Conservation (phyloP, 2,797 vertebrate species). For the Apogon talboti region DNA sequence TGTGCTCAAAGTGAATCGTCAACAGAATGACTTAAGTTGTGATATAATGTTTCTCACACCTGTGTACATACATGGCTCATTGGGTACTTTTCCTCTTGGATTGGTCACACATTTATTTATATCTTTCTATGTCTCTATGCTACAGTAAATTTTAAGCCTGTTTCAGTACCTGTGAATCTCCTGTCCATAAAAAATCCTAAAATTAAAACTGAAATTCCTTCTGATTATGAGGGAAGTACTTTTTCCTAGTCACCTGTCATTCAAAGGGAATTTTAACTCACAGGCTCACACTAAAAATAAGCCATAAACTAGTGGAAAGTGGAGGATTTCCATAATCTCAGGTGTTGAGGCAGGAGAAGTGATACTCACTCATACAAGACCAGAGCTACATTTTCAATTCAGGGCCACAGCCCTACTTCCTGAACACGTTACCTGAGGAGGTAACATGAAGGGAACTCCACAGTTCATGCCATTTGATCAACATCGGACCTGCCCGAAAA, state of each 20-base stretch:
- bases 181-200: neutral
- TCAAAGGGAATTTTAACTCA: constrained; percentile 9
- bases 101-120: too few species aligned
- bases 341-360: constrained; percentile 8
- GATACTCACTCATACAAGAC: constrained; percentile 8
- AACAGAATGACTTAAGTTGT: too few species aligned
- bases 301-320: neutral
- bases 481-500: neutral
- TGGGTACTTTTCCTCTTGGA: too few species aligned
- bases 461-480: constrained; percentile 1
- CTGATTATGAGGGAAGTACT: constrained; percentile 7
- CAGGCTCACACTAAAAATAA: neutral
- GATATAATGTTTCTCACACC: too few species aligned
- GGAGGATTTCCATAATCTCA: constrained; percentile 13
- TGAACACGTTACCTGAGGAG: neutral
- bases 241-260: constrained; percentile 6
- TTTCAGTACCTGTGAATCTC: too few species aligned
- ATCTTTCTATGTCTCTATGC: too few species aligned
- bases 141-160: too few species aligned
- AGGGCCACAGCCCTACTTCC: constrained; percentile 24
- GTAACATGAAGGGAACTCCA: constrained; percentile 1
- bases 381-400: constrained; percentile 13
- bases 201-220: neutral
- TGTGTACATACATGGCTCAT: too few species aligned
- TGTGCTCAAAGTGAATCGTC: constrained; percentile 38